Evolutionary conservation across 2,113 vertebrate species (phyloP), one percentile per base, ranked within the genome.

Genomic region (Ursus arctos): DNA sequence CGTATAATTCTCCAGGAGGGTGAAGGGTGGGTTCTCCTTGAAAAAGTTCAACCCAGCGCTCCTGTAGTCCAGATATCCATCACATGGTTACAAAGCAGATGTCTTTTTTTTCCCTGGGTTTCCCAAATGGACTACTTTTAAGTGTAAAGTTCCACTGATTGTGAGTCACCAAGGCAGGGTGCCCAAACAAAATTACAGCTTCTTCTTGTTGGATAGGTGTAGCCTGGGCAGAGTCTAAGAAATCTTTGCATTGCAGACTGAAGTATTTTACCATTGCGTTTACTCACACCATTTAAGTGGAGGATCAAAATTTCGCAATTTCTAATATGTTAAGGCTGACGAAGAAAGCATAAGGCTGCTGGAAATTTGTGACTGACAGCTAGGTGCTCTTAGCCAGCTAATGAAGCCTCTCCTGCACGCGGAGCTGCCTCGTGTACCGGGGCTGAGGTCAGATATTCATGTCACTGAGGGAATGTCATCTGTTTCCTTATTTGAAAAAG

Each of bases 261-360:
- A 8, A 40, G 80, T 22, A 6, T 83, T 91, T 67, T 89, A 61
- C 53, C 81, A 71, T 55, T 97, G 94, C 95, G 57, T 93, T 88
- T 96, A 97, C 92, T 96, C 93, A 93, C 71, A 40, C 71, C 61
- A 74, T 97, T 90, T 87, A 74, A 98, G 95, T 49, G 74, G 80
- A 72, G 84, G 96, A 94, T 94, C 86, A 95, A 98, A 97, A 51
- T 90, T 90, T 93, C 69, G 8, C 81, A 77, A 43, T 96, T 71
- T 87, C 94, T 96, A 69, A 96, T 19, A 92, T 77, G 47, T 57
- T 76, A n/a, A 36, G n/a, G n/a, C 24, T 22, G 18, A 51, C 0
- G 22, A 72, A 93, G 85, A 92, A 88, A 86, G 71, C 57, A 65
- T 77, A 81, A 88, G 55, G 11, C 77, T n/a, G 21, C 28, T 65